phyloP scores from a whole-genome alignment of 1,140 invertebrate species.

The Octopus sinensis region DNA sequence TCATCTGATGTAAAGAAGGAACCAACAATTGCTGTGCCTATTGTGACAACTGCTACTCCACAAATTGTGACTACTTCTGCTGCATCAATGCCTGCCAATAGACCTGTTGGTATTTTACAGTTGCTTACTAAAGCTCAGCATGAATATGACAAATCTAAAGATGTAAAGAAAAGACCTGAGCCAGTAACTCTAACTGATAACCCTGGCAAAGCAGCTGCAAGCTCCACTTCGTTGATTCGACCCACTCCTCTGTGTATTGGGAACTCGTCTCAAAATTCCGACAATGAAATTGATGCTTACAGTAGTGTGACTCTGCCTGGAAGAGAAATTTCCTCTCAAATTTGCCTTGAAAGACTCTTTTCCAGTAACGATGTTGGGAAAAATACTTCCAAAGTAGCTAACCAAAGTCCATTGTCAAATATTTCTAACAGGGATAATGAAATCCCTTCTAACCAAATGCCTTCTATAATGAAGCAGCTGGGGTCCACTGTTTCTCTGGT shows the following conservation, averaged over 20 bases:
- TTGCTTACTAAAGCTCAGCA: conserved; percentile 87
- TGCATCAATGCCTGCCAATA: conserved; percentile 55
- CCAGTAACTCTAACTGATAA: conserved; percentile 49
- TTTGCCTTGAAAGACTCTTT: not conserved
- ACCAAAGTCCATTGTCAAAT: not conserved
- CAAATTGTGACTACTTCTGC: conserved; percentile 32
- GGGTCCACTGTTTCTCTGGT: conserved; percentile 79
- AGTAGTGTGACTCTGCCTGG: not conserved
- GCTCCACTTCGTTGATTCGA: conserved; percentile 31
- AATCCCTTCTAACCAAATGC: conserved; percentile 72
- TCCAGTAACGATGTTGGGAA: not conserved
- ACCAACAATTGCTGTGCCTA: not conserved
- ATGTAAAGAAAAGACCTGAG: conserved; percentile 24
- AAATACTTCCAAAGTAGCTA: too few relatives aligned
- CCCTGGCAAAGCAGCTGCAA: conserved; percentile 41
- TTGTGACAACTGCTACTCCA: not conserved
- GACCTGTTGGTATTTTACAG: conserved; percentile 75
- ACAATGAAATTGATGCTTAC: not conserved
- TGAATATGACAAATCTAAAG: conserved; percentile 56
- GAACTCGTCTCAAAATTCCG: not conserved
- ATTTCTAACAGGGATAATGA: not conserved
- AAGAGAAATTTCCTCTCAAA: not conserved
- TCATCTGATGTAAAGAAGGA: not conserved
- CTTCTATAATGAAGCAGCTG: conserved; percentile 73
- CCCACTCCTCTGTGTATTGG: conserved; percentile 32